Conservation (phyloP, 2,113 vertebrate species). For the Plestiodon gilberti region DNA sequence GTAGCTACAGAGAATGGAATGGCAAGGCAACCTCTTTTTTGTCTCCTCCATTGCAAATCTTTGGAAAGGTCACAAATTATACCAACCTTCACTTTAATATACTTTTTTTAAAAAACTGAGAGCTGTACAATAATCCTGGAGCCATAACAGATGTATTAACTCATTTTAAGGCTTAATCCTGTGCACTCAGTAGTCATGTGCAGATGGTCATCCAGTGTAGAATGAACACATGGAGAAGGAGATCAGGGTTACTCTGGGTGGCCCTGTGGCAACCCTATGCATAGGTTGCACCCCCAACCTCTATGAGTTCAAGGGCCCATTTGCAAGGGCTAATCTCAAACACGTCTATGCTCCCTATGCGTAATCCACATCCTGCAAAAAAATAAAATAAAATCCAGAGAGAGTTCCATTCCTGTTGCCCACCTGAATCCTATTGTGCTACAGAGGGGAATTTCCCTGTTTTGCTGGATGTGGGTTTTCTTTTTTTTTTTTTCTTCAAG, state of each 20-base stretch:
- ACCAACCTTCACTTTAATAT: background rate
- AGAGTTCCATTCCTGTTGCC: too few species aligned
- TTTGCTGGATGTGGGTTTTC: background rate
- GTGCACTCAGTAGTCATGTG: background rate
- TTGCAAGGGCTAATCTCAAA: background rate
- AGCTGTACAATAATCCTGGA: background rate
- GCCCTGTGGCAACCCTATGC: too few species aligned
- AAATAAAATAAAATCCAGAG: too few species aligned
- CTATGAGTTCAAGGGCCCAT: background rate
- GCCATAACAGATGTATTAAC: background rate
- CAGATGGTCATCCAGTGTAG: background rate
- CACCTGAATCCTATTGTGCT: background rate
- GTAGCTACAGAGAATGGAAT: slow-evolving; percentile 22
- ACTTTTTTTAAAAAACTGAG: background rate
- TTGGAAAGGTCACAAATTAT: background rate
- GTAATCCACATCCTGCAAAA: background rate
- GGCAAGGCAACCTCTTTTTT: background rate
- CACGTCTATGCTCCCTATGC: background rate
- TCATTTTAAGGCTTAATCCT: background rate
- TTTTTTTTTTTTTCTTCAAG: background rate
- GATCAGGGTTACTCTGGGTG: background rate
- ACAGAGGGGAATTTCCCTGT: background rate
- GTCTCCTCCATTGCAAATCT: background rate
- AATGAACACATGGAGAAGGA: background rate
- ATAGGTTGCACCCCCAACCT: background rate